A percentile compares a stretch with the other conserved stretches of the same genome.
Conservation (phyloP, 2,888 invertebrate species). For the Amorpha juglandis region DNA sequence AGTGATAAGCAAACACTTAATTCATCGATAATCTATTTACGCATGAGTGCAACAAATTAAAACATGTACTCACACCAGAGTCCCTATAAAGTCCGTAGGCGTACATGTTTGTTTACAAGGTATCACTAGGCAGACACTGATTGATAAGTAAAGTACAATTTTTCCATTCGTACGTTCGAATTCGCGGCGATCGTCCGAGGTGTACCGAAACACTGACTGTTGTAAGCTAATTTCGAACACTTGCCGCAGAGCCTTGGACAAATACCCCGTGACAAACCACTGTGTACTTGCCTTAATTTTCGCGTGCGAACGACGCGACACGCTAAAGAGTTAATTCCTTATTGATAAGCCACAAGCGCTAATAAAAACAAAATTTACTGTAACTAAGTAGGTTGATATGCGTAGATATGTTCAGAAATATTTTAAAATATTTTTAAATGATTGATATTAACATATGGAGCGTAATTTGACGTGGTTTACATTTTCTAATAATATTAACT, state of each 20-base stretch:
- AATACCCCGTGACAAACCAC: constrained; percentile 43
- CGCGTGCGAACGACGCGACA: constrained; percentile 36
- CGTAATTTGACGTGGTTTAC: background rate
- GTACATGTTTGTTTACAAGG: constrained; percentile 19
- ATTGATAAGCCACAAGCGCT: constrained; percentile 35
- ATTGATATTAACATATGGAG: background rate
- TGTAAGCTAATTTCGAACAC: constrained; percentile 32
- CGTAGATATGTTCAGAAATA: background rate
- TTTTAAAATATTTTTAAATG: background rate
- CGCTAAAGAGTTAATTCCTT: constrained; percentile 44
- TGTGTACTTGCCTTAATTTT: constrained; percentile 39
- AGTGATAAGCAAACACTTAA: background rate
- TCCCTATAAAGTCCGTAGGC: constrained; percentile 31
- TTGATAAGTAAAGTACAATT: background rate
- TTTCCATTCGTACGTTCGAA: constrained; percentile 30
- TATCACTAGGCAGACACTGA: constrained; percentile 1
- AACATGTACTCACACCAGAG: constrained; percentile 35
- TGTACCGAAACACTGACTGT: constrained; percentile 52
- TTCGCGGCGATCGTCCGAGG: constrained; percentile 41
- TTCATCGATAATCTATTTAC: constrained; percentile 4
- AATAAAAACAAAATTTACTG: constrained; percentile 19
- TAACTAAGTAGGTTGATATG: constrained; percentile 19
- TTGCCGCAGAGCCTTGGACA: constrained; percentile 47
- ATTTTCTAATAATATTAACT: too few relatives aligned
- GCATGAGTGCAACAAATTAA: constrained; percentile 13